These are phyloP conservation scores for Thunnus thynnus DNA, from an alignment of 2,113 vertebrate genomes.

Conservation along the genomic window DNA sequence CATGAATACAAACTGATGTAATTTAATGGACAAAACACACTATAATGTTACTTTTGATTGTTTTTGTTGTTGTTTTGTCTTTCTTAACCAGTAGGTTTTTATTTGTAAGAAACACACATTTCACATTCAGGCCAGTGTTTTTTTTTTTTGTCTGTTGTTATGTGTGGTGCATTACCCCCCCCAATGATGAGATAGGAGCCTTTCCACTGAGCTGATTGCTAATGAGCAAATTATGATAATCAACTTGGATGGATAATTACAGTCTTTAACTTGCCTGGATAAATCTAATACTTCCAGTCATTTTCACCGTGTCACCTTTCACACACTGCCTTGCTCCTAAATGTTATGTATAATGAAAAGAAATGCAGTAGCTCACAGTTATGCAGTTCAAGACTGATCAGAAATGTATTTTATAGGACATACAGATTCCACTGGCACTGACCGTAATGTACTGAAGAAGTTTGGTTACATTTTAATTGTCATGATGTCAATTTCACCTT, in stretches of 20 bases:
- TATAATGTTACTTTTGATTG: slow-evolving; percentile 48
- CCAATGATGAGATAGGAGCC: neutral
- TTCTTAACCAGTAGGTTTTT: slow-evolving; percentile 14
- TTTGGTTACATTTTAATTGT: neutral
- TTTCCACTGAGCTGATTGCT: slow-evolving; percentile 10
- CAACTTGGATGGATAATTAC: neutral
- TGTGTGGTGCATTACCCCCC: slow-evolving; percentile 12
- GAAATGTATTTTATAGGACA: slow-evolving; percentile 6
- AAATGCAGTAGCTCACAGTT: neutral
- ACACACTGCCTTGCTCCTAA: slow-evolving; percentile 51
- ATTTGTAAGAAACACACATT: slow-evolving; percentile 6
- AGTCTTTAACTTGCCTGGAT: slow-evolving; percentile 30
- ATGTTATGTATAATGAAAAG: slow-evolving; percentile 27
- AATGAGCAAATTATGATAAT: slow-evolving; percentile 12
- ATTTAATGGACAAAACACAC: slow-evolving; percentile 46
- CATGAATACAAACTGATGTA: slow-evolving; percentile 54
- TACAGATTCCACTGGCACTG: slow-evolving; percentile 4
- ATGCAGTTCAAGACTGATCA: slow-evolving; percentile 15
- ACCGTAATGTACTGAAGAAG: neutral
- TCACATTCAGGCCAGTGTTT: slow-evolving; percentile 59
- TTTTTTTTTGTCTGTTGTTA: neutral
- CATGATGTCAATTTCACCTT: neutral
- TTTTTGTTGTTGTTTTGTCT: slow-evolving; percentile 53
- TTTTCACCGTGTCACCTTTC: slow-evolving; percentile 41
- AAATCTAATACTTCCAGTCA: slow-evolving; percentile 56